Evolutionary conservation across 2,888 invertebrate species (phyloP), one percentile per base, ranked within the genome.

Genomic region (Pegoplata infirma): DNA sequence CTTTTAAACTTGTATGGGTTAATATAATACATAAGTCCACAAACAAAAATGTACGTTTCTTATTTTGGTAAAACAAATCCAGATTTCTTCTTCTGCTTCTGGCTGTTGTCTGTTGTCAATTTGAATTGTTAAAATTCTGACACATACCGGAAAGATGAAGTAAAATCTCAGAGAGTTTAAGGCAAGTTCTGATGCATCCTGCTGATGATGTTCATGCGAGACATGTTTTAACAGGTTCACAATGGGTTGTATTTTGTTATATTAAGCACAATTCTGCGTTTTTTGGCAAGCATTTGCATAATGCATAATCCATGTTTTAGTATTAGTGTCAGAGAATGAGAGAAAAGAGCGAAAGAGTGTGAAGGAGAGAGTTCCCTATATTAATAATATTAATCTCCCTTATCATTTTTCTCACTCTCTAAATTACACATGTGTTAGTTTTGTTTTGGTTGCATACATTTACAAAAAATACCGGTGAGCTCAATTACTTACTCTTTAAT

Each of bases 401-500:
- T 40, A 56, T 56, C 8, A 36, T 21, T 46, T 28, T 14, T 19
- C 14, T 4, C 17, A 46, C 21, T 58, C 10, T 32, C 17, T 21
- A 6, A 53, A 19, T 28, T 55, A 32, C 14, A 25, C 1, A 28
- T 78, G 77, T 73, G 32, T 58, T 64, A 7, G 68, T 73, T 51
- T 69, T 73, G 73, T 73, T 73, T 73, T 78, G 73, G 58, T 73
- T 68, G 68, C 73, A 77, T 28, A 68, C 77, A 68, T 14, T 68
- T 16, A 64, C 58, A 78, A 73, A 64, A n/a, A 44, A n/a, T 69
- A 40, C 73, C 77, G 73, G 77, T 71, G 61, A 53, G 55, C 44
- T 3, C 0, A 25, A 0, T n/a, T n/a, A n/a, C 0, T 23, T 28
- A 59, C 66, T 73, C 58, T 66, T 63, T 28, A 8, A 21, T 6